These are phyloP conservation scores for Takifugu rubripes DNA, from an alignment of 2,797 vertebrate species.

Conservation along the genomic window DNA sequence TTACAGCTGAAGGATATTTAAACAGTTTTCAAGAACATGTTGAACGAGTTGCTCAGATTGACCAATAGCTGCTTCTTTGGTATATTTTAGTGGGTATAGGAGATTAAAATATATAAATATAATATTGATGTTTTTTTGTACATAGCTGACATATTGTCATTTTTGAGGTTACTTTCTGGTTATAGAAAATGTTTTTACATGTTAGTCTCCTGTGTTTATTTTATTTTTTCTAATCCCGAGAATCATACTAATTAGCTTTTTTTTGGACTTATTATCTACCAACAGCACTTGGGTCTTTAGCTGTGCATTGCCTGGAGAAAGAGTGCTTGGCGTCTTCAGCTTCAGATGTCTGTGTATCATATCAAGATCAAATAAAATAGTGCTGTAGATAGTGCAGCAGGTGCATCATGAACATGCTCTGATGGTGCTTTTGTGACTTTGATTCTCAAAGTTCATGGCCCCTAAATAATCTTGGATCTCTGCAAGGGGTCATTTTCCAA, in stretches of 20 bases:
- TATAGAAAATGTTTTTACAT: conserved; percentile 78
- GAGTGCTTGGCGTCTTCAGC: conserved; percentile 59
- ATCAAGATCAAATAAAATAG: conserved; percentile 77
- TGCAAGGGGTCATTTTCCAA: no score
- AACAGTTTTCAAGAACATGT: conserved; percentile 69
- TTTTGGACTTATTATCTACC: conserved; percentile 71
- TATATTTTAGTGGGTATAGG: conserved; percentile 76
- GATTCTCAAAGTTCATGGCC: no score
- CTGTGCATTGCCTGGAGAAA: conserved; percentile 50
- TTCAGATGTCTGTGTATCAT: conserved; percentile 69
- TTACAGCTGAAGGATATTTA: conserved; percentile 83
- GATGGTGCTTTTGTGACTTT: conserved; percentile 23
- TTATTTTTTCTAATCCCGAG: conserved; percentile 77
- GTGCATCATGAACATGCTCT: conserved; percentile 62
- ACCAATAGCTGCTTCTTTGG: conserved; percentile 94
- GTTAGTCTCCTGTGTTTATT: conserved; percentile 65
- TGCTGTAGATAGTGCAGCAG: conserved; percentile 79
- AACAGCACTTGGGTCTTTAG: conserved; percentile 69
- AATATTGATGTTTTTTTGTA: conserved; percentile 77
- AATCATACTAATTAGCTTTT: conserved; percentile 72
- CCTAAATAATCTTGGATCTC: no score
- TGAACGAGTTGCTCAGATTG: conserved; percentile 82
- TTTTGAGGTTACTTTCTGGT: conserved; percentile 71
- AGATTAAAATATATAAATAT: conserved; percentile 69
- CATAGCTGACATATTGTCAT: conserved; percentile 77